Percentiles rank a stretch among this genome's conserved stretches.
Evolutionary conservation across 2,113 vertebrate genomes (phyloP).

Genomic region (Mugil cephalus): DNA sequence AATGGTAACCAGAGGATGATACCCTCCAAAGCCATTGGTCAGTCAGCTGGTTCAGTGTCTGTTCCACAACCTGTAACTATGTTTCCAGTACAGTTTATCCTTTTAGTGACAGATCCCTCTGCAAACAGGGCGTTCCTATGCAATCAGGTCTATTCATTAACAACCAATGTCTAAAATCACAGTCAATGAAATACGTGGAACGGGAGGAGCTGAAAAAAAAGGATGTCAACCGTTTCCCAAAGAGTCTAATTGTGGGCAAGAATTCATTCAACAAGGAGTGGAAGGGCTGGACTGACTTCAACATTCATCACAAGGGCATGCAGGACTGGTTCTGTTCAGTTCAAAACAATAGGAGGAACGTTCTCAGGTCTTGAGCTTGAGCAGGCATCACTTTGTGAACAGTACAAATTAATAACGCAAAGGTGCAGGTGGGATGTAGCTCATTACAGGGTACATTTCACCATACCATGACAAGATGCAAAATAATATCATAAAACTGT

Average conservation of each 20-base stretch:
- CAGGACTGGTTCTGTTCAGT: constrained; percentile 42
- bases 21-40: constrained; percentile 31
- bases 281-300: constrained; percentile 8
- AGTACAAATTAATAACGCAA: constrained; percentile 15
- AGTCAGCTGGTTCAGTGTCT: constrained; percentile 38
- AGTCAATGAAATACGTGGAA: constrained; percentile 9
- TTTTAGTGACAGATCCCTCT: constrained; percentile 16
- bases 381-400: constrained; percentile 31
- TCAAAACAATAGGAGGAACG: constrained; percentile 41
- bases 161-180: constrained; percentile 27
- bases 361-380: not conserved
- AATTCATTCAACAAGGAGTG: constrained; percentile 24
- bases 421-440: constrained; percentile 6
- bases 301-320: constrained; percentile 57
- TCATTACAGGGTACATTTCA: constrained; percentile 8
- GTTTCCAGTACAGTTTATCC: constrained; percentile 12
- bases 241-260: constrained; percentile 22
- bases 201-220: constrained; percentile 20
- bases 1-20: constrained; percentile 25
- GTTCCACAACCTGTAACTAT: constrained; percentile 11
- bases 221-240: constrained; percentile 4
- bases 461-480: constrained; percentile 34
- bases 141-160: constrained; percentile 9
- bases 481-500: constrained; percentile 12
- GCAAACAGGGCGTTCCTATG: constrained; percentile 19